Evolutionary conservation across 2,797 vertebrate genomes (phyloP).

Genomic region (Dromococcyx pavoninus): DNA sequence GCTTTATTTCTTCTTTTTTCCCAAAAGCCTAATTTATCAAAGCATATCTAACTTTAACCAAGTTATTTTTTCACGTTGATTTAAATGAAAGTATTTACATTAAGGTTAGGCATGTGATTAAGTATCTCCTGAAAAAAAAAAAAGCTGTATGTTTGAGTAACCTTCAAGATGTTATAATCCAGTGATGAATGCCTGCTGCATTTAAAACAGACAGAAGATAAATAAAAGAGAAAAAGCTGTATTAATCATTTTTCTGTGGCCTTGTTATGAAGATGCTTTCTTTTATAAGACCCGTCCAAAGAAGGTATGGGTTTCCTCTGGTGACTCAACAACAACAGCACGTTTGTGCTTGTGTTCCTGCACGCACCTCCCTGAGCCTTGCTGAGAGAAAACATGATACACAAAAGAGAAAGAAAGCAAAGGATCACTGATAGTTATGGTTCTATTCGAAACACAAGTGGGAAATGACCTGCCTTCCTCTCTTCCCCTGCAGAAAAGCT

Average conservation of each 20-base stretch:
- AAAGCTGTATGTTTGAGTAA: slow-evolving; percentile 38
- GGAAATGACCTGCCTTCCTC: not conserved
- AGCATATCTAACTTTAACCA: slow-evolving; percentile 28
- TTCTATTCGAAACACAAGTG: not conserved
- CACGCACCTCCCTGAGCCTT: not conserved
- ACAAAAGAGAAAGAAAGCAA: not conserved
- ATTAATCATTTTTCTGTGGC: slow-evolving; percentile 45
- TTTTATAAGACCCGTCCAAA: slow-evolving; percentile 13
- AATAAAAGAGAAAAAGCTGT: slow-evolving; percentile 59
- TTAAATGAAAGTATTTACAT: slow-evolving; percentile 44
- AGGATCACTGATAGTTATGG: not conserved
- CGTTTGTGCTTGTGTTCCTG: not conserved
- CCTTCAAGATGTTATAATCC: slow-evolving; percentile 34
- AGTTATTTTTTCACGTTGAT: slow-evolving; percentile 34
- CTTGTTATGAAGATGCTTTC: slow-evolving; percentile 49
- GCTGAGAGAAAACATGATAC: not conserved
- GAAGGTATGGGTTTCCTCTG: not conserved
- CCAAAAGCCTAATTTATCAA: not conserved
- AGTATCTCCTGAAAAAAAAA: slow-evolving; percentile 41
- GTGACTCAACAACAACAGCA: not conserved
- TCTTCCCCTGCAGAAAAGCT: not conserved
- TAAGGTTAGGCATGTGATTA: slow-evolving; percentile 41
- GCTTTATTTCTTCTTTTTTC: slow-evolving; percentile 12
- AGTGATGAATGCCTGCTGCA: slow-evolving; percentile 2
- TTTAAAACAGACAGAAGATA: slow-evolving; percentile 40